These are phyloP conservation scores for Fistularia tabacaria DNA, from an alignment of 2,797 vertebrate genomes.

Conservation along the genomic window DNA sequence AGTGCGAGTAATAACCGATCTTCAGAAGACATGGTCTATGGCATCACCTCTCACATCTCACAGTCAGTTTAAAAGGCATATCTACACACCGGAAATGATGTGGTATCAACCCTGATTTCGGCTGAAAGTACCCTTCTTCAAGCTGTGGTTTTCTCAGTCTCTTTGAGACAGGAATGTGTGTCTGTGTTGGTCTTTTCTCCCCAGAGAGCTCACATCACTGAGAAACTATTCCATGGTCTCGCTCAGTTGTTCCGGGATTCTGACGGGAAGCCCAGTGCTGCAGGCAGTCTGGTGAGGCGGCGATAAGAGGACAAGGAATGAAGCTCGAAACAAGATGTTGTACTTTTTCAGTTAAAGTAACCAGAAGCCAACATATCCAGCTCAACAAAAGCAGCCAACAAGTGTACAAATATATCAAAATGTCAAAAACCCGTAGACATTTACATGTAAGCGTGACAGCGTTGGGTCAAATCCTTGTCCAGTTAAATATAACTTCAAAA, in stretches of 20 bases:
- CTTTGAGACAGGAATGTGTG: constrained; percentile 6
- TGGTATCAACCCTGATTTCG: background rate
- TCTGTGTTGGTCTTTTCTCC: background rate
- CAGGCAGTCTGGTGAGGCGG: constrained; percentile 2
- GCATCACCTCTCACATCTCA: too few species aligned
- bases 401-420: constrained; percentile 25
- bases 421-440: constrained; percentile 4
- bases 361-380: constrained; percentile 21
- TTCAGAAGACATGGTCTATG: too few species aligned
- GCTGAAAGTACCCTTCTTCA: constrained; percentile 1
- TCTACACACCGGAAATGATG: too few species aligned
- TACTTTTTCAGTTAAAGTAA: constrained; percentile 41
- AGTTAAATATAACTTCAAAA: background rate
- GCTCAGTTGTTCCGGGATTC: constrained; percentile 43
- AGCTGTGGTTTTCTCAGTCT: constrained; percentile 1
- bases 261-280: constrained; percentile 25
- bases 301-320: background rate
- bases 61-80: too few species aligned
- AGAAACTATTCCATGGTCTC: constrained; percentile 51
- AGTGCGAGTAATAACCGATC: background rate
- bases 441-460: too few species aligned
- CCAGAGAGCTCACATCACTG: constrained; percentile 29
- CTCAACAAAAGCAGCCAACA: constrained; percentile 17
- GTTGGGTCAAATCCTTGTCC: too few species aligned
- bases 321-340: constrained; percentile 18